These are phyloP conservation scores for Helostoma temminkii DNA, from an alignment of 2,797 vertebrate species.

Conservation along the genomic window DNA sequence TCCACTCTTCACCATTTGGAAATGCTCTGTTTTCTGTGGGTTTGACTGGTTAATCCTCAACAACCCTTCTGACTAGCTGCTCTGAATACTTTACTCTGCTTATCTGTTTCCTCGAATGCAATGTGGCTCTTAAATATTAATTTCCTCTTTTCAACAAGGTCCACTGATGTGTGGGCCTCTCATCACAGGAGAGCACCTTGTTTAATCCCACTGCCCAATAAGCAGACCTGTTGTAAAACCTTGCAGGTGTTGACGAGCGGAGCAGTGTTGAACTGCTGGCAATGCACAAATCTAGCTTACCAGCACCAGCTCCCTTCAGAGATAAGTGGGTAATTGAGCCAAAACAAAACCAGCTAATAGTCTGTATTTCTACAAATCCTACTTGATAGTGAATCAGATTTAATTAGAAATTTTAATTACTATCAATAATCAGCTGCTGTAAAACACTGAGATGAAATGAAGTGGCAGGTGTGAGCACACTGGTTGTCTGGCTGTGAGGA, in stretches of 20 bases:
- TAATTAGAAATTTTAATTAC: constrained; percentile 75
- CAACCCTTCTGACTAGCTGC: constrained; percentile 36
- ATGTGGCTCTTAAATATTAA: constrained; percentile 52
- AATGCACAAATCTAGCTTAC: constrained; percentile 51
- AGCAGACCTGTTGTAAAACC: constrained; percentile 41
- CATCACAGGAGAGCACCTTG: constrained; percentile 33
- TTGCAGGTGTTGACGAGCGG: constrained; percentile 52
- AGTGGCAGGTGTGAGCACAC: constrained; percentile 74
- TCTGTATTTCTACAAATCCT: constrained; percentile 71
- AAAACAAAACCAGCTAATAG: constrained; percentile 75
- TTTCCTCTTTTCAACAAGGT: constrained; percentile 22
- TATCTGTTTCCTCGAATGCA: constrained; percentile 28
- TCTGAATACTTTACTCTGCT: constrained; percentile 37
- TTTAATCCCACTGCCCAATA: constrained; percentile 51
- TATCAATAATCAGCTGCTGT: constrained; percentile 73
- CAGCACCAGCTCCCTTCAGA: constrained; percentile 52
- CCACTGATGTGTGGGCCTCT: constrained; percentile 11
- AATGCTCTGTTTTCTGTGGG: constrained; percentile 44
- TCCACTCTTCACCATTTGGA: constrained; percentile 38
- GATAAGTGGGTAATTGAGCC: constrained; percentile 63
- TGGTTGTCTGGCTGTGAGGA: constrained; percentile 65
- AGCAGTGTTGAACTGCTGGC: constrained; percentile 21
- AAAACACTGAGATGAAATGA: constrained; percentile 61
- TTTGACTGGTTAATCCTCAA: constrained; percentile 58
- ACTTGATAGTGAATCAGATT: constrained; percentile 69